Evolutionary conservation across 2,888 invertebrate species (phyloP), one percentile per base, ranked within the genome.

Genomic region (Listrodromus nycthemerus): DNA sequence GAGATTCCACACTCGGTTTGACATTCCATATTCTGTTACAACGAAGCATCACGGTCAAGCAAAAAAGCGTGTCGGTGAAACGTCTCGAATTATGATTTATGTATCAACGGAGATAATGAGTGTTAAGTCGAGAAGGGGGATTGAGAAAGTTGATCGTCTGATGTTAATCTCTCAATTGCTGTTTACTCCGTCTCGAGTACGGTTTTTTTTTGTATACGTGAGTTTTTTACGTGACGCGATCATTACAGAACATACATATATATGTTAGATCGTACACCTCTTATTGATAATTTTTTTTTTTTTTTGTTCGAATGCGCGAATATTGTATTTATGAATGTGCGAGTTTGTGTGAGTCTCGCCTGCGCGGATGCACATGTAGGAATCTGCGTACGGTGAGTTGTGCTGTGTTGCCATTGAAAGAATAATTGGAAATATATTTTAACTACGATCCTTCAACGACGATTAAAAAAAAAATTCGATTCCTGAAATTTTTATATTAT

Each of bases 271-370:
- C 45, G 78, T 75, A 78, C 67, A 61, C 55, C 67, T 27, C 78
- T 67, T 69, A 80, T 83, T 50, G 19, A 48, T 55, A 21, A 48
- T 58, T 58, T 65, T 48, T 67, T 45, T 80, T 61, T 48, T 50
- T 58, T 61, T 58, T 50, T 65, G 48, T 58, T 58, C 73, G 30
- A 80, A 45, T 58, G 74, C 67, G 61, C 30, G 73, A 70, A 77
- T 63, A 58, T n/a, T 83, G 71, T 85, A 85, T 85, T 85, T 85
- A 85, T 85, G 84, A 84, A 82, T 84, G 80, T 48, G 81, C 80
- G 70, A 71, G 85, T 85, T 71, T 80, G 79, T 61, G 78, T 76
- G 77, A 71, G 77, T 75, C 48, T 66, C 50, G 73, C 41, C 58
- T 66, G 37, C 70, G 76, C 1, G 58, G 45, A 27, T 66, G n/a